Evolutionary conservation across 2,888 invertebrate species (phyloP).

Genomic region (Drosophila fungiperda): DNA sequence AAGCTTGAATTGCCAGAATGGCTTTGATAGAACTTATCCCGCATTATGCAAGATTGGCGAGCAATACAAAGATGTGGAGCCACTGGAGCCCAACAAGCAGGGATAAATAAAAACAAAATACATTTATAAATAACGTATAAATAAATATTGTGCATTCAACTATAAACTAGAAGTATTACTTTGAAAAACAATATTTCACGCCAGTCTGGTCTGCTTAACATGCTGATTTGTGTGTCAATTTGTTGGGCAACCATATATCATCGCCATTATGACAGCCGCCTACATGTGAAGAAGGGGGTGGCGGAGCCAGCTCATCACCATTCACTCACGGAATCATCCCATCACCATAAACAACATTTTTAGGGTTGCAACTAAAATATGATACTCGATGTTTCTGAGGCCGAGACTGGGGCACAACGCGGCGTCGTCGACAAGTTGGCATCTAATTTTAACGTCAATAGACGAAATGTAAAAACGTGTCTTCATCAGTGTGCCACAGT

Average conservation of each 20-base stretch:
- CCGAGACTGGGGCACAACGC: conserved; percentile 40
- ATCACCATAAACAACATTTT: conserved; percentile 43
- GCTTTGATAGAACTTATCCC: conserved; percentile 45
- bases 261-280: conserved; percentile 61
- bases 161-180: conserved; percentile 5
- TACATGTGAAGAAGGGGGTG: conserved; percentile 20
- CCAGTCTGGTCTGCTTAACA: conserved; percentile 52
- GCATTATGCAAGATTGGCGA: conserved; percentile 58
- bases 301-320: conserved; percentile 32
- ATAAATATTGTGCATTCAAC: conserved; percentile 30
- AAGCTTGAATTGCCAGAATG: conserved; percentile 48
- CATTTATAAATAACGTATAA: conserved; percentile 1
- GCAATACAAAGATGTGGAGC: conserved; percentile 41
- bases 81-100: conserved; percentile 31
- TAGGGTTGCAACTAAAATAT: conserved; percentile 68
- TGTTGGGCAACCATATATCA: conserved; percentile 67
- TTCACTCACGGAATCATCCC: conserved; percentile 32
- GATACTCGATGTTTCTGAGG: conserved; percentile 69
- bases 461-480: conserved; percentile 77
- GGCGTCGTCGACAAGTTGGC: conserved; percentile 71
- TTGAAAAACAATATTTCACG: conserved; percentile 10
- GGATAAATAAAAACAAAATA: neutral
- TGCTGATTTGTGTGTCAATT: conserved; percentile 66
- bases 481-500: conserved; percentile 66
- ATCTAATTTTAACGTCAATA: conserved; percentile 80